These are phyloP conservation scores for Etheostoma perlongum DNA, from an alignment of 2,797 vertebrate genomes.

Conservation along the genomic window DNA sequence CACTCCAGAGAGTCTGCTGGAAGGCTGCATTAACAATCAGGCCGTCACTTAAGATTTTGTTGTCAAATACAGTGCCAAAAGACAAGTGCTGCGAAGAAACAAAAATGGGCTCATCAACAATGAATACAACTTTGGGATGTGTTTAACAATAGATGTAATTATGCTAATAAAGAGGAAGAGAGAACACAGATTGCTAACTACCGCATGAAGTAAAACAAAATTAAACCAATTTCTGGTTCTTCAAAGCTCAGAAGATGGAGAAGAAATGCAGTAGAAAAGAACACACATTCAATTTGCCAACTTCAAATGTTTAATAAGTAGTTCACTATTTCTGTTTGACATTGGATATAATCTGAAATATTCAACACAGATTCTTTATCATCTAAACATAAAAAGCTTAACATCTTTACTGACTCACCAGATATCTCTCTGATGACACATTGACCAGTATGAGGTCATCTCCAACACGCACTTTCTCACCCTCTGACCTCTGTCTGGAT, in stretches of 20 bases:
- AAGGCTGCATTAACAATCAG: slow-evolving; percentile 93
- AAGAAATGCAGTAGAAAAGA: not conserved
- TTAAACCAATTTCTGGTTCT: slow-evolving; percentile 6
- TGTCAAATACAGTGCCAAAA: slow-evolving; percentile 78
- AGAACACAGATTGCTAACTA: not conserved
- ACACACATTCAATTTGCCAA: not conserved
- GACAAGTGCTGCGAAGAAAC: slow-evolving; percentile 89
- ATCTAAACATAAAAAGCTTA: not conserved
- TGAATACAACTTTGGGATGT: slow-evolving; percentile 40
- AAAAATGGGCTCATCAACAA: slow-evolving; percentile 45
- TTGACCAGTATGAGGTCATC: slow-evolving; percentile 97
- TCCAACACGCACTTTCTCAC: slow-evolving; percentile 96
- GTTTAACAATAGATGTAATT: slow-evolving; percentile 37
- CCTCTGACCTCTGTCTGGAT: slow-evolving; percentile 96
- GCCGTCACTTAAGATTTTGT: slow-evolving; percentile 79
- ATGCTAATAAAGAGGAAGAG: slow-evolving; percentile 32
- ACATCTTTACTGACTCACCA: slow-evolving; percentile 86
- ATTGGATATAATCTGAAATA: not conserved
- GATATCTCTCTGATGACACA: slow-evolving; percentile 93
- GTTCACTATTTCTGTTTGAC: not conserved
- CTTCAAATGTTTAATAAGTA: slow-evolving; percentile 11
- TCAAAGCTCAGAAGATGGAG: not conserved
- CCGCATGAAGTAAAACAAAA: slow-evolving; percentile 12
- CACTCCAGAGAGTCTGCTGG: slow-evolving; percentile 95
- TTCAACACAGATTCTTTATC: not conserved